Evolutionary conservation across 2,888 invertebrate species (phyloP).

Genomic region (Amphipoea oculea): DNA sequence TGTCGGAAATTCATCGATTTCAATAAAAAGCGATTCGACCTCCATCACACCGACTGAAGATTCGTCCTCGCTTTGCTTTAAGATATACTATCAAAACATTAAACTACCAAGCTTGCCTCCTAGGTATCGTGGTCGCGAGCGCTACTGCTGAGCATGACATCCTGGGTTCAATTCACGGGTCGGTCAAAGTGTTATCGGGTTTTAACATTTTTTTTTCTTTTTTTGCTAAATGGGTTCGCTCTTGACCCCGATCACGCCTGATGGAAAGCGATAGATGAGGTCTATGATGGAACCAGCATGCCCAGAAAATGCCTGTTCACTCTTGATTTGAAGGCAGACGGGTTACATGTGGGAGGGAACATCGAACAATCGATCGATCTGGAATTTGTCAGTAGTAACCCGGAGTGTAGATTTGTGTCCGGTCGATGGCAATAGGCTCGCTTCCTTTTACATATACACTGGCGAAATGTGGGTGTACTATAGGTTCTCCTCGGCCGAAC

Average conservation of each 20-base stretch:
- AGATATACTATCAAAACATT: neutral
- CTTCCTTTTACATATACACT: neutral
- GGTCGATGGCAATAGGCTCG: neutral
- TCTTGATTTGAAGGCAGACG: no score
- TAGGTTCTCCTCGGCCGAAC: no score
- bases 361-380: no score
- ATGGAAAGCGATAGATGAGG: no score
- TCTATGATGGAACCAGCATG: no score
- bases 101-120: neutral
- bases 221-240: no score
- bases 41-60: neutral
- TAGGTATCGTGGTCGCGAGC: neutral
- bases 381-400: neutral
- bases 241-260: no score
- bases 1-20: slow-evolving; percentile 34
- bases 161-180: neutral
- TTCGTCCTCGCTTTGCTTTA: neutral
- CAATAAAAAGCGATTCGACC: slow-evolving; percentile 34
- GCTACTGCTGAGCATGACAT: neutral
- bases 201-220: no score
- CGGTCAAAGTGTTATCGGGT: neutral
- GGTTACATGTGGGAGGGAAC: no score
- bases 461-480: neutral
- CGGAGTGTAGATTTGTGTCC: neutral
- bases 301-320: no score